A percentile compares a stretch with the other conserved stretches of the same genome.
Conservation (phyloP, 2,797 vertebrate species). For the Liparis tanakae region DNA sequence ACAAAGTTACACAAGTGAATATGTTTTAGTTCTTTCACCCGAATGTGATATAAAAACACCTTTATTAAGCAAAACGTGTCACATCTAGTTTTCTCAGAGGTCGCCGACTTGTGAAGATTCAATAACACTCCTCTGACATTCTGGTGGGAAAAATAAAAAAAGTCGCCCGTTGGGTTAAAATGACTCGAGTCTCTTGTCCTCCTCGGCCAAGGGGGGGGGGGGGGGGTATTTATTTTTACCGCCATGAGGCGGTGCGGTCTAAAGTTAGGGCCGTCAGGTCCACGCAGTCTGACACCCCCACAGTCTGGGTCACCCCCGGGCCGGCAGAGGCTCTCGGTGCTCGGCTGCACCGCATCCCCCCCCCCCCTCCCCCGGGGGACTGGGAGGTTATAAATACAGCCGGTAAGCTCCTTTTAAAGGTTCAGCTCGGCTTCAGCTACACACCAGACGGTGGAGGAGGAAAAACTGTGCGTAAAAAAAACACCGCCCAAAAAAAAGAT, state of each 20-base stretch:
- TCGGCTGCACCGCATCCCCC: slow-evolving; percentile 41
- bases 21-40: background rate
- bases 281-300: slow-evolving; percentile 75
- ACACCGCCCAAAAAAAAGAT: slow-evolving; percentile 37
- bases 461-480: slow-evolving; percentile 60
- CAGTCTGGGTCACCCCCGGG: slow-evolving; percentile 78
- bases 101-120: too few relatives aligned
- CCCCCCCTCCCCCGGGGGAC: slow-evolving; percentile 66
- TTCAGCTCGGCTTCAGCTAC: slow-evolving; percentile 65
- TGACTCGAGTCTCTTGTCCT: slow-evolving; percentile 60
- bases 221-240: slow-evolving; percentile 77
- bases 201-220: slow-evolving; percentile 30
- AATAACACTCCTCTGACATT: slow-evolving; percentile 21
- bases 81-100: too few relatives aligned
- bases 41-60: background rate
- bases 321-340: slow-evolving; percentile 54
- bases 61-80: too few relatives aligned
- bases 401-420: slow-evolving; percentile 76
- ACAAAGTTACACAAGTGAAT: background rate
- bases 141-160: slow-evolving; percentile 59
- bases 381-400: slow-evolving; percentile 80
- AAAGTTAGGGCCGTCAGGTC: slow-evolving; percentile 76
- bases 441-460: slow-evolving; percentile 66
- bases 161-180: slow-evolving; percentile 60
- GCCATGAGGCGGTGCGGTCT: slow-evolving; percentile 72